Base-by-base conservation (phyloP, 1,140 invertebrate species). In the Gonioctena quinquepunctata region DNA sequence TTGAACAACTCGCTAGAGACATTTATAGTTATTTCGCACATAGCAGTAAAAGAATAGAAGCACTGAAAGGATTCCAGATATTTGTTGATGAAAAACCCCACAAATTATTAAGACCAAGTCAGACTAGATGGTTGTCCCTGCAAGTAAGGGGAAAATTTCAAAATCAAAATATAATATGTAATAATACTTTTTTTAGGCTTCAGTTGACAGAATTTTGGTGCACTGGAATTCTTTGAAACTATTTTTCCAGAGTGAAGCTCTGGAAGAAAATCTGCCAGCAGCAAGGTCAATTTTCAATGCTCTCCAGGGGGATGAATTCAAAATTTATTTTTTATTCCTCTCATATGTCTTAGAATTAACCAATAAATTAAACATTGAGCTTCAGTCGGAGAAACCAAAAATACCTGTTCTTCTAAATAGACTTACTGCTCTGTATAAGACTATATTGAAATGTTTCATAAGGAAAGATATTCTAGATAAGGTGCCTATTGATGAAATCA, bases 121-220 rank as follows among this genome's bases (percentile, higher is more conserved):
- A 65, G 54, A 69, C 65, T 5, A 50, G 54, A 26, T 66, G 61
- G 52, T 48, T 67, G 5, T 66, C 57, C 27, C 50, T 70, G 16
- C 6, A 61, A 66, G 25, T 68, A n/a, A n/a, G n/a, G n/a, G n/a
- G n/a, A n/a, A n/a, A n/a, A n/a, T n/a, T n/a, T n/a, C n/a, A n/a
- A n/a, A n/a, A n/a, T n/a, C n/a, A n/a, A n/a, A n/a, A n/a, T n/a
- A n/a, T n/a, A n/a, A n/a, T n/a, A n/a, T n/a, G n/a, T n/a, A n/a
- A n/a, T n/a, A n/a, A n/a, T n/a, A n/a, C n/a, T n/a, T 21, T 57
- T 19, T 57, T 3, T 11, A 25, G 11, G 22, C 13, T 3, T 16
- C 22, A 18, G 54, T 57, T 22, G 23, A 57, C 11, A 3, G 16
- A 6, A 57, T 57, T 57, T 18, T 57, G 16, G 54, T 19, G 23